A percentile compares a stretch with the other conserved stretches of the same genome.
Conservation (phyloP, 2,797 vertebrate species). For the Myotis pilosus region DNA sequence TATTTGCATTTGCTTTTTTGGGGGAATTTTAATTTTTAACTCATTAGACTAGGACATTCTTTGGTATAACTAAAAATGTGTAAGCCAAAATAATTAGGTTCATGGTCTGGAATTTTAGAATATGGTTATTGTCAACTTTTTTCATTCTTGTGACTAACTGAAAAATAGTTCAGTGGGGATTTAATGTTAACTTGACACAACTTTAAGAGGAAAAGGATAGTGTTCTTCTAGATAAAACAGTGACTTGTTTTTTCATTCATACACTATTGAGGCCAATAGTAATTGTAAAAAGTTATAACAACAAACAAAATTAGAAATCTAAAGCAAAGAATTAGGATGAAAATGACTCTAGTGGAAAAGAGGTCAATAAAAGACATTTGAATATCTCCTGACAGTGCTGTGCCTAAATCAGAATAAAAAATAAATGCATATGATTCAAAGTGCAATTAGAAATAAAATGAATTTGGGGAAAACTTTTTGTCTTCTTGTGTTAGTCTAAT, state of each 20-base stretch:
- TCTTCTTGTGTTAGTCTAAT: not conserved
- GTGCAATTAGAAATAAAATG: not conserved
- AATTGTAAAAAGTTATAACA: not conserved
- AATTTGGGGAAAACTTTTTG: not conserved
- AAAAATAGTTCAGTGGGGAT: not conserved
- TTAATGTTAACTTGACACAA: not conserved
- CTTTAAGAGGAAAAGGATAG: not conserved
- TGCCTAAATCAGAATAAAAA: not conserved
- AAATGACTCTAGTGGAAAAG: not conserved
- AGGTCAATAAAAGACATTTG: not conserved
- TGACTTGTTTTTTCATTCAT: not conserved
- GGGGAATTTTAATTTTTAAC: not conserved
- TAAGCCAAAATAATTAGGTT: not conserved
- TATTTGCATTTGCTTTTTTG: not conserved
- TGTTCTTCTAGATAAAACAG: not conserved
- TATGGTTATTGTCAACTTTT: not conserved
- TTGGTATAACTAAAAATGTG: not conserved
- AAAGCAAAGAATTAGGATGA: not conserved
- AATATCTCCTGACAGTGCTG: not conserved
- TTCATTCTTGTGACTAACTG: not conserved
- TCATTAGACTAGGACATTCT: not conserved
- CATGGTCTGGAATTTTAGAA: not conserved
- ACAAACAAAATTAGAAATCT: not conserved
- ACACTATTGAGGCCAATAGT: not conserved
- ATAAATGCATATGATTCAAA: not conserved